These are phyloP conservation scores for Minunthozetes semirufus DNA, from an alignment of 2,888 invertebrate genomes.

Conservation along the genomic window DNA sequence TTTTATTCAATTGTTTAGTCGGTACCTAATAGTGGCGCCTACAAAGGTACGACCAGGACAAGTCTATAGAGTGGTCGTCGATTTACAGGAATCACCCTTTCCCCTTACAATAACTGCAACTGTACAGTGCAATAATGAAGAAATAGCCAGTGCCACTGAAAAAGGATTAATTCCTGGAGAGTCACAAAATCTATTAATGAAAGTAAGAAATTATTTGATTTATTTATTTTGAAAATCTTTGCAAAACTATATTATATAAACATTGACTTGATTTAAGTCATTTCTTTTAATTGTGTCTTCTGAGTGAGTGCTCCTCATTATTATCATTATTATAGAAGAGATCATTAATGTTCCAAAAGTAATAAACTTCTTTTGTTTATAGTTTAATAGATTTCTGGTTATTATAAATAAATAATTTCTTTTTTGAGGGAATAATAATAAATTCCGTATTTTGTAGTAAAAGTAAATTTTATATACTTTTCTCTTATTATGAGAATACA, in stretches of 20 bases:
- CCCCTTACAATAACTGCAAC: slow-evolving; percentile 78
- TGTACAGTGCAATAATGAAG: slow-evolving; percentile 79
- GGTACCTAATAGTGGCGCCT: slow-evolving; percentile 86
- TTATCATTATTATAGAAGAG: background rate
- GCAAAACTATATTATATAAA: too few relatives aligned
- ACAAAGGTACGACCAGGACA: slow-evolving; percentile 83
- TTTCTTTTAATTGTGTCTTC: background rate
- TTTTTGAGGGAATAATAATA: too few relatives aligned
- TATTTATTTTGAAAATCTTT: background rate
- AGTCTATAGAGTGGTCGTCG: slow-evolving; percentile 78
- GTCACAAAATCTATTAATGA: slow-evolving; percentile 57
- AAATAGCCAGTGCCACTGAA: slow-evolving; percentile 70
- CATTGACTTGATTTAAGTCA: background rate
- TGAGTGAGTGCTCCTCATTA: background rate
- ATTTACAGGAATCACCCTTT: slow-evolving; percentile 67
- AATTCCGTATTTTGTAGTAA: too few relatives aligned
- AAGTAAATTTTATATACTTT: too few relatives aligned
- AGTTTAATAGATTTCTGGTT: too few relatives aligned
- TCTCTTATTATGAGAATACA: too few relatives aligned
- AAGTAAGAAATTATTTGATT: slow-evolving; percentile 54
- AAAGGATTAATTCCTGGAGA: slow-evolving; percentile 70
- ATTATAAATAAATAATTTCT: too few relatives aligned
- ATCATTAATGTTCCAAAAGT: background rate
- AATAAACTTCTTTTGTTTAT: too few relatives aligned
- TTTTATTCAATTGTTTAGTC: slow-evolving; percentile 52